Evolutionary conservation across 2,888 invertebrate species (phyloP).

Genomic region (Acanthosoma haemorrhoidale): DNA sequence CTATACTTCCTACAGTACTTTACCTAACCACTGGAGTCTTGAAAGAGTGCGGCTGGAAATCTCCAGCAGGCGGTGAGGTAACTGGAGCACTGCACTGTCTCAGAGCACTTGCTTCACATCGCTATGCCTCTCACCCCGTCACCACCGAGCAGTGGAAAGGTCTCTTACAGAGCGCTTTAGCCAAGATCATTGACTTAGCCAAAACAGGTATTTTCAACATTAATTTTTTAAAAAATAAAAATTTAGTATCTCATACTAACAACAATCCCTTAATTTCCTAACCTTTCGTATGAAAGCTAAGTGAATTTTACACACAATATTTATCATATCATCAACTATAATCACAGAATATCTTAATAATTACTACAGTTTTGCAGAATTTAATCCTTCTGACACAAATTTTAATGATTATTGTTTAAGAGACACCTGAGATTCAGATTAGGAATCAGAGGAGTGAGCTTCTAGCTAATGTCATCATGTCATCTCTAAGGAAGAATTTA

Average conservation of each 20-base stretch:
- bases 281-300: no score
- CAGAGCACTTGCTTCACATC: constrained; percentile 53
- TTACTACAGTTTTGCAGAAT: no score
- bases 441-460: no score
- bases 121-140: constrained; percentile 58
- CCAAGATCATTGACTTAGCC: constrained; percentile 82
- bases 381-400: no score
- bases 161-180: constrained; percentile 80
- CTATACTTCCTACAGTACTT: constrained; percentile 86
- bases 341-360: no score
- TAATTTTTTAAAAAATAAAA: background rate
- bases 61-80: constrained; percentile 31
- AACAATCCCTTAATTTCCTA: background rate
- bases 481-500: no score
- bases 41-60: constrained; percentile 59
- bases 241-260: background rate
- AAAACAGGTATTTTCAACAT: constrained; percentile 61
- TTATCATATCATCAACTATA: no score
- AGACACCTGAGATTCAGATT: no score
- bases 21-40: constrained; percentile 85
- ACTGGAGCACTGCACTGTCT: constrained; percentile 65
- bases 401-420: no score
- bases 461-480: no score
- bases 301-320: no score
- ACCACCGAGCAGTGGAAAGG: constrained; percentile 67